A percentile compares a stretch with the other conserved stretches of the same genome.
Conservation (phyloP, 1,140 invertebrate genomes). For the Popillia japonica region DNA sequence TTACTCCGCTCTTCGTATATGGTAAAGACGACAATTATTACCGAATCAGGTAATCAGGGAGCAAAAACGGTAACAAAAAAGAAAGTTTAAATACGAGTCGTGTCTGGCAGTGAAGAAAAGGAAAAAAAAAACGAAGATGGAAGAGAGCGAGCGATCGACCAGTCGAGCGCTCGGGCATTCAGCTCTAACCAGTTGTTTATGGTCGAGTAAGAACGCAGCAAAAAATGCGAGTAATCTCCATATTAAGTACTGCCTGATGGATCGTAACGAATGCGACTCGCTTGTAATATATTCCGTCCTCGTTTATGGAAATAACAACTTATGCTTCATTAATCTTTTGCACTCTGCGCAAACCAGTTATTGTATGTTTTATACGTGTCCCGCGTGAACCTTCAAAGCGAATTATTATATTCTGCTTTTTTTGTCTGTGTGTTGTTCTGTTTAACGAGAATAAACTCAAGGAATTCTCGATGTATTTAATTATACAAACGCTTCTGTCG, state of each 20-base stretch:
- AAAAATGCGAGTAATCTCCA: constrained; percentile 28
- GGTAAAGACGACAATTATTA: constrained; percentile 31
- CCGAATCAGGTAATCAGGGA: constrained; percentile 26
- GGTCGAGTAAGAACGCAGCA: constrained; percentile 16
- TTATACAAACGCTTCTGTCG: not conserved
- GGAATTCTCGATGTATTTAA: not conserved
- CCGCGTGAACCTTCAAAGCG: constrained; percentile 19
- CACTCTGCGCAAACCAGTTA: constrained; percentile 35
- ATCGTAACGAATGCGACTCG: constrained; percentile 28
- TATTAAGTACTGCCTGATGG: constrained; percentile 33
- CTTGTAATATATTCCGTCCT: constrained; percentile 39
- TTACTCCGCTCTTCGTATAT: not conserved
- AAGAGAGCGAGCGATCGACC: not conserved
- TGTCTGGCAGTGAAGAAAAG: not conserved
- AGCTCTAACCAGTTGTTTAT: constrained; percentile 27
- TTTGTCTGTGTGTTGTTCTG: not conserved
- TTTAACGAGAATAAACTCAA: not conserved
- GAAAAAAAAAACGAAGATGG: constrained; percentile 4
- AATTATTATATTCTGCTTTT: not conserved
- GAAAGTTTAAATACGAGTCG: constrained; percentile 28
- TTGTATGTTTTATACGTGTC: constrained; percentile 12
- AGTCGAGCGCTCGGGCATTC: constrained; percentile 7
- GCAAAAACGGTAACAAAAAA: constrained; percentile 34
- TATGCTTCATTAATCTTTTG: constrained; percentile 41
- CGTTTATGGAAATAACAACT: constrained; percentile 42